Conservation (phyloP, 2,888 invertebrate species). For the Drosophila pullipes region DNA sequence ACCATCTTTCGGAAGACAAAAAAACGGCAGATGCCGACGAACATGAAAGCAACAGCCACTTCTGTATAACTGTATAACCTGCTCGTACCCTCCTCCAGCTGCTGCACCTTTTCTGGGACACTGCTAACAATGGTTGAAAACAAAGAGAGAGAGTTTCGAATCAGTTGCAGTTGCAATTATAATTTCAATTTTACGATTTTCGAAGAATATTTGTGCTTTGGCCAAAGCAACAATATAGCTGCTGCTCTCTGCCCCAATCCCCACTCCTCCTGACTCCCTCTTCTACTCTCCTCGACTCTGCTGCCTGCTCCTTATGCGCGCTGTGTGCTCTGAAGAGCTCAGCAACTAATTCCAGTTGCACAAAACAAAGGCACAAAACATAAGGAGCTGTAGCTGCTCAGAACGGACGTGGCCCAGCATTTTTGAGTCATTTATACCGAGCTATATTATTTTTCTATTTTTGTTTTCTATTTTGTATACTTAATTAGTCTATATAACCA, state of each 20-base stretch:
- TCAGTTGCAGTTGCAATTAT: constrained; percentile 79
- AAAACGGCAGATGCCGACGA: background rate
- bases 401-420: constrained; percentile 35
- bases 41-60: constrained; percentile 36
- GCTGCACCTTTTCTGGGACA: background rate
- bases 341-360: constrained; percentile 56
- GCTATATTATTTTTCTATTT: constrained; percentile 29
- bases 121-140: constrained; percentile 43
- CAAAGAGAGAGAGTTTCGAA: constrained; percentile 54
- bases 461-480: constrained; percentile 29
- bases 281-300: constrained; percentile 2
- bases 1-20: constrained; percentile 49
- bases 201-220: constrained; percentile 59
- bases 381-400: constrained; percentile 38
- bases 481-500: constrained; percentile 54
- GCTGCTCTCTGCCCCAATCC: background rate
- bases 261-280: background rate
- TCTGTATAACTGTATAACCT: constrained; percentile 5
- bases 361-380: constrained; percentile 62
- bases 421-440: constrained; percentile 49
- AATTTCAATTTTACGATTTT: constrained; percentile 80
- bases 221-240: constrained; percentile 24
- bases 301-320: constrained; percentile 57
- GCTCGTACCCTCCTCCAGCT: background rate
- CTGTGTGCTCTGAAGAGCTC: constrained; percentile 74